Evolutionary conservation across 1,140 invertebrate species (phyloP).

Genomic region (Pemphigus obesinymphae): DNA sequence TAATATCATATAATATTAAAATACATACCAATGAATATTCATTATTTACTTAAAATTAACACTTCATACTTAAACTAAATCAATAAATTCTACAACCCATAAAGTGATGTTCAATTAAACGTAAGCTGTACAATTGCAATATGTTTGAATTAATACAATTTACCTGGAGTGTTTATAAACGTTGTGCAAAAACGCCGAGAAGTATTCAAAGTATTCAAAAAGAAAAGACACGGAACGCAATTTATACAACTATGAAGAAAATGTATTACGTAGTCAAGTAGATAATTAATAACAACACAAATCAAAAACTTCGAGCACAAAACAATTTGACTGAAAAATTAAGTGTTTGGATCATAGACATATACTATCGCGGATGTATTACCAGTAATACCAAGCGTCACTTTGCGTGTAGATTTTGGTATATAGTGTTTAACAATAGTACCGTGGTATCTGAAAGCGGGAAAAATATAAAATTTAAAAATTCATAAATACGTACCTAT

Average conservation of each 20-base stretch:
- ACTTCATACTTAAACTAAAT: background rate
- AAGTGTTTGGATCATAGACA: background rate
- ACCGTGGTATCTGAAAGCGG: slow-evolving; percentile 11
- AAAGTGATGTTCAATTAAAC: background rate
- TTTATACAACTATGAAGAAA: background rate
- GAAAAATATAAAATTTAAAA: slow-evolving; percentile 11
- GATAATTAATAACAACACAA: background rate
- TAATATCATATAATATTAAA: background rate
- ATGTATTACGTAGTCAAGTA: background rate
- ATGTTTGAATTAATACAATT: background rate
- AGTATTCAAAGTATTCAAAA: background rate
- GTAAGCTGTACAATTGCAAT: background rate
- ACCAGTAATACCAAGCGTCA: background rate
- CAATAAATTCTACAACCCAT: background rate
- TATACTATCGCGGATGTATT: background rate
- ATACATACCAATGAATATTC: background rate
- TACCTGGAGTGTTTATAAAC: background rate
- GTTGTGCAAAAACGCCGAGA: background rate
- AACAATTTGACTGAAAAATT: background rate
- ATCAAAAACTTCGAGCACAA: too few species aligned
- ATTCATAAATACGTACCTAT: background rate
- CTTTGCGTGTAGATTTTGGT: background rate
- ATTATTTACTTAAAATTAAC: background rate
- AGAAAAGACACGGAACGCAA: background rate
- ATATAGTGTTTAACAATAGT: background rate